A percentile compares a stretch with the other conserved stretches of the same genome.
Conservation (phyloP, 2,113 vertebrate species). For the Propithecus coquereli region DNA sequence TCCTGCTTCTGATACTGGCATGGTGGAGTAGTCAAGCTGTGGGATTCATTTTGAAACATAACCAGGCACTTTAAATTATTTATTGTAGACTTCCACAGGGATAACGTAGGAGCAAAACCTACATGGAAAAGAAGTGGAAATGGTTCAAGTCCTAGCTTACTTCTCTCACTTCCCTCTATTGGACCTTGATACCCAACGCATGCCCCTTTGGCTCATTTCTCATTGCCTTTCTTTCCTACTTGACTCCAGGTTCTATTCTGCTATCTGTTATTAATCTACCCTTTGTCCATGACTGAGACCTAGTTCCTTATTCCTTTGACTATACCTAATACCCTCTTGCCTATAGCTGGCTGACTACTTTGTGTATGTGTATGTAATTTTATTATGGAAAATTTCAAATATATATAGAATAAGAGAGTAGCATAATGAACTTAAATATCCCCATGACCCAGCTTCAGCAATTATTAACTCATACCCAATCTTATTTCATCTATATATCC, state of each 20-base stretch:
- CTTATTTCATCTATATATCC: background rate
- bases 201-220: background rate
- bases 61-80: background rate
- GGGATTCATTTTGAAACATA: background rate
- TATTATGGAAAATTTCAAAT: slow-evolving; percentile 10
- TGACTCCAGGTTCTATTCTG: background rate
- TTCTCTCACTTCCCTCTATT: background rate
- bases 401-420: background rate
- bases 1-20: background rate
- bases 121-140: background rate
- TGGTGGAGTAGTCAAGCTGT: background rate
- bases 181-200: background rate
- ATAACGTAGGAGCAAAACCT: background rate
- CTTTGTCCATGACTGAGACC: background rate
- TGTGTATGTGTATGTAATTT: background rate
- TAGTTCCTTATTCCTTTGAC: background rate
- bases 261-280: background rate
- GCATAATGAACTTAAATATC: background rate
- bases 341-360: background rate
- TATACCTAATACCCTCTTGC: background rate
- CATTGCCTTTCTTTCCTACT: background rate
- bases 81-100: background rate
- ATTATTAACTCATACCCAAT: background rate
- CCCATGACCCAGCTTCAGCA: background rate
- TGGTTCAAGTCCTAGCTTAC: background rate